These are phyloP conservation scores for Stenchaetothrips biformis DNA, from an alignment of 2,888 invertebrate genomes.

Conservation along the genomic window DNA sequence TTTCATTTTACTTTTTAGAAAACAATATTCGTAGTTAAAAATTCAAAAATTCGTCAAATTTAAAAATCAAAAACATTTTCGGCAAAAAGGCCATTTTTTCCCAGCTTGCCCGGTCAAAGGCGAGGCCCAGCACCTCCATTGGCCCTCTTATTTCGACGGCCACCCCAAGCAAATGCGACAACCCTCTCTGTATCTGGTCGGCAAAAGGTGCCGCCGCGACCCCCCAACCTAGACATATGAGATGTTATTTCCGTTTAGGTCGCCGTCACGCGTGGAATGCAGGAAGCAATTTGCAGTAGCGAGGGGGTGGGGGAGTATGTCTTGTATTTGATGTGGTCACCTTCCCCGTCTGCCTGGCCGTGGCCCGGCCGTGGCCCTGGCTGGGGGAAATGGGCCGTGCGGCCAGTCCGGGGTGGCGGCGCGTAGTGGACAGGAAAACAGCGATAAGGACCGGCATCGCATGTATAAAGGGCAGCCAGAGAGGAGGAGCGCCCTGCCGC, in stretches of 20 bases:
- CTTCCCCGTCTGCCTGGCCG: background rate
- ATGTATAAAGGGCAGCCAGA: constrained; percentile 3
- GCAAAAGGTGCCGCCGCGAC: background rate
- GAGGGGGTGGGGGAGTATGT: background rate
- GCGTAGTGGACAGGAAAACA: constrained; percentile 24
- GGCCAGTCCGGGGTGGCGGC: background rate
- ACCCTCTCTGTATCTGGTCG: background rate
- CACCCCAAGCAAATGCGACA: background rate
- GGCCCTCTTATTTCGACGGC: background rate
- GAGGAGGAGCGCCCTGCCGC: background rate
- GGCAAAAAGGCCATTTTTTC: too few species aligned
- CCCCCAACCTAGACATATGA: background rate
- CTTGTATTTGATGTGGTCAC: constrained; percentile 24
- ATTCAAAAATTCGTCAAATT: too few species aligned
- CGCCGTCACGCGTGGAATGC: background rate
- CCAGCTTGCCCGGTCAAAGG: background rate
- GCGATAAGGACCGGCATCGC: background rate
- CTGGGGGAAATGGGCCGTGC: constrained; percentile 10
- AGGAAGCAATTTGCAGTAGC: constrained; percentile 24
- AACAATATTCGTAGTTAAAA: too few species aligned
- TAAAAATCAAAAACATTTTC: too few species aligned
- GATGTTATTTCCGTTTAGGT: constrained; percentile 1
- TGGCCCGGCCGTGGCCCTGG: background rate
- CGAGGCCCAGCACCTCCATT: background rate
- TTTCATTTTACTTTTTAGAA: too few species aligned